phyloP scores from a whole-genome alignment of 92 coral and sea anemone species.

The Hydrozoanthus gracilis region DNA sequence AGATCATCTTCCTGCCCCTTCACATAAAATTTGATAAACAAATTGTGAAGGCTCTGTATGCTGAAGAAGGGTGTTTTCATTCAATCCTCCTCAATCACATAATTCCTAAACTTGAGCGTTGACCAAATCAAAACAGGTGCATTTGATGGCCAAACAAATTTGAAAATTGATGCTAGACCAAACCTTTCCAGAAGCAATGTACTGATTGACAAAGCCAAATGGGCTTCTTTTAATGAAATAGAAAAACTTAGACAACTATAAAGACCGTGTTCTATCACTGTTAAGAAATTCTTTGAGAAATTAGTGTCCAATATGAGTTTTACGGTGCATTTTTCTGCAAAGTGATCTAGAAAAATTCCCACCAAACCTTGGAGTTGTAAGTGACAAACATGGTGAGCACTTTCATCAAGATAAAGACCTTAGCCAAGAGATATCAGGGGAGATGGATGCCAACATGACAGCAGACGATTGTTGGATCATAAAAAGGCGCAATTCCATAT shows the following conservation, averaged over 20 bases:
- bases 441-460: neutral
- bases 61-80: constrained; percentile 12
- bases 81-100: neutral
- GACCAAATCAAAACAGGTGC: neutral
- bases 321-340: neutral
- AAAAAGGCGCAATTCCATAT: neutral
- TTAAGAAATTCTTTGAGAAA: neutral
- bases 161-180: neutral
- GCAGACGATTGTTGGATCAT: neutral
- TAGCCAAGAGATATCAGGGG: neutral
- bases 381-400: neutral
- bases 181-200: neutral
- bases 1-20: constrained; percentile 23
- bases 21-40: constrained; percentile 23
- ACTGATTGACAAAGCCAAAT: neutral
- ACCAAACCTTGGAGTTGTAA: neutral
- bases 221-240: neutral
- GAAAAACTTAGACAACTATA: neutral
- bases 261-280: neutral
- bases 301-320: neutral
- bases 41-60: constrained; percentile 10
- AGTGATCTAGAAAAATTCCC: neutral
- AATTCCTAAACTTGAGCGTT: neutral
- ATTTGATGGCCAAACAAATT: neutral
- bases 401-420: neutral